Evolutionary conservation across 2,888 invertebrate species (phyloP), one percentile per base, ranked within the genome.

Genomic region (Drosophila cracens): DNA sequence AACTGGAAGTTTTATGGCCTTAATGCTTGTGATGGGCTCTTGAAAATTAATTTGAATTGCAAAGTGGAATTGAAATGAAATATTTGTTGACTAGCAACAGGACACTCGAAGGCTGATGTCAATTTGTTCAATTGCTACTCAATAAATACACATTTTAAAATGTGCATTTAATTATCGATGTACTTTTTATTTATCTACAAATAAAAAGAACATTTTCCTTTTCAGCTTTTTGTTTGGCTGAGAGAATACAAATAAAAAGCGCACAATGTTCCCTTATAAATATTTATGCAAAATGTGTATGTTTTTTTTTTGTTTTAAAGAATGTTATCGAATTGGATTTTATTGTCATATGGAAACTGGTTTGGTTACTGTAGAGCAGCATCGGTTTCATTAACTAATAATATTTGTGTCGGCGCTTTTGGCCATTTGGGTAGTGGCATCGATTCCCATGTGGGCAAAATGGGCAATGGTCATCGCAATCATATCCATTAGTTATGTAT

Each of bases 321-420:
- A 86, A 86, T 86, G 79, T 67, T 79, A 76, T 68, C 81, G 72
- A 88, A 70, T 88, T 76, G 63, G 67, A 68, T 84, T 89, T 84
- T 79, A 84, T 84, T 76, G 76, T 71, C 71, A 76, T 70, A 71
- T 62, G 38, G n/a, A 74, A 90, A 90, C 90, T 68, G 86, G 85
- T 86, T 81, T 67, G 62, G 70, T 34, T 53, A 16, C 46, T 70
- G 61, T 64, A 36, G 67, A 57, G 69, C 69, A 62, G 61, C 70
- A 61, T 68, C 43, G 63, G 54, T 81, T 79, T 78, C 70, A 68
- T 79, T 74, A 67, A 67, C 65, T 78, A 68, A 65, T 79, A 71
- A 66, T 52, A 74, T 54, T 46, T 64, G 67, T 71, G 62, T 58
- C 60, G 53, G 51, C 46, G 60, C 57, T 46, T 63, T 57, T 38